Conservation (phyloP, 2,113 vertebrate genomes). For the Archilochus colubris region DNA sequence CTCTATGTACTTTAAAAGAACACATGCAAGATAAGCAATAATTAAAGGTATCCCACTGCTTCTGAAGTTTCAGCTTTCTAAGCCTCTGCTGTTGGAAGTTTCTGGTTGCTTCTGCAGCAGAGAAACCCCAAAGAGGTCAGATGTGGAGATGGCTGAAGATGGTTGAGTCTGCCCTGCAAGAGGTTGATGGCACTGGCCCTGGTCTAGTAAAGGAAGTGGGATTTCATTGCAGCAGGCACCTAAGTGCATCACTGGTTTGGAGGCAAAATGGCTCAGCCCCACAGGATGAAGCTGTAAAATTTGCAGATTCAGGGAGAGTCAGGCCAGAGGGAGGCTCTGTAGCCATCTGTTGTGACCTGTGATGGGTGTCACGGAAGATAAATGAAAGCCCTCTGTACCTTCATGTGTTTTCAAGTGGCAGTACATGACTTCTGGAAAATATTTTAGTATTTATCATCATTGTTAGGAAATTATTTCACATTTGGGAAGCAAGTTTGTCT, state of each 20-base stretch:
- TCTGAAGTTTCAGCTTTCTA: constrained; percentile 1
- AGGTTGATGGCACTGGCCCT: neutral
- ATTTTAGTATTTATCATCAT: neutral
- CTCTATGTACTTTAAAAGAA: neutral
- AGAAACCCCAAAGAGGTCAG: neutral
- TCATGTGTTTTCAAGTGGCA: neutral
- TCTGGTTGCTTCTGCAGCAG: neutral
- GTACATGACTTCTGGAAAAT: neutral
- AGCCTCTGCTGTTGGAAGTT: neutral
- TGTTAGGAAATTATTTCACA: neutral
- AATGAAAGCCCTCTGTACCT: neutral
- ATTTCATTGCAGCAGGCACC: neutral
- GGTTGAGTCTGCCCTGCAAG: neutral
- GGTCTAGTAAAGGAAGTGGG: neutral
- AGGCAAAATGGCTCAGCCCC: constrained; percentile 37
- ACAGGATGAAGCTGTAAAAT: constrained; percentile 42
- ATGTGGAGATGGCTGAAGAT: neutral
- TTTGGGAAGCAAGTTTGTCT: neutral
- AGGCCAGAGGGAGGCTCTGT: neutral
- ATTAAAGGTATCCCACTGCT: neutral
- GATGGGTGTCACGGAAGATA: constrained; percentile 25
- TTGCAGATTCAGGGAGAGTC: constrained; percentile 10
- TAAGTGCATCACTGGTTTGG: constrained; percentile 20
- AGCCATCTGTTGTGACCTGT: constrained; percentile 1
- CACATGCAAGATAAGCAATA: neutral